A percentile compares a stretch with the other conserved stretches of the same genome.
Conservation (phyloP, 2,888 invertebrate genomes). For the Drosophila macrothrix region DNA sequence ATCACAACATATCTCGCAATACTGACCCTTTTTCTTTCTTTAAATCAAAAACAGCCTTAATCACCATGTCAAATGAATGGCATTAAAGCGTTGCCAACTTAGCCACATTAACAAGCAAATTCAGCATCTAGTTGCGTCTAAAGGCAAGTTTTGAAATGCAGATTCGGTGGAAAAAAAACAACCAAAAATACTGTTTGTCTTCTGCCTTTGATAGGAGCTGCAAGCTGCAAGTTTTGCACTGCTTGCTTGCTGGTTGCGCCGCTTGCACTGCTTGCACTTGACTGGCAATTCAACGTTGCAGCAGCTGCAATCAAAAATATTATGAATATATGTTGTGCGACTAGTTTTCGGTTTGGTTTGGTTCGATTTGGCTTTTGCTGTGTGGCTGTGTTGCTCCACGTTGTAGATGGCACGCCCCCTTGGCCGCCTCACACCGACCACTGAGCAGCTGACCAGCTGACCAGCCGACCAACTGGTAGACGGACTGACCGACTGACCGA, state of each 20-base stretch:
- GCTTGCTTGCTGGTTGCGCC: background rate
- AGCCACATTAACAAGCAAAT: too few relatives aligned
- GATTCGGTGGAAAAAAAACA: background rate
- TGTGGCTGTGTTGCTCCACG: slow-evolving; percentile 40
- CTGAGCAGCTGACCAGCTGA: slow-evolving; percentile 15
- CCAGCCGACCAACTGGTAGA: slow-evolving; percentile 1
- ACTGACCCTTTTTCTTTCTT: background rate
- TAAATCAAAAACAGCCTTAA: background rate
- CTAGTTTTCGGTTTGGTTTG: slow-evolving; percentile 56
- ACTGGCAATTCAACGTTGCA: slow-evolving; percentile 25
- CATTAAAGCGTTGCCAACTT: background rate
- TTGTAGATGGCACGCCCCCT: slow-evolving; percentile 30
- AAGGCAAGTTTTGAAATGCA: background rate
- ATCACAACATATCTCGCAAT: slow-evolving; percentile 5
- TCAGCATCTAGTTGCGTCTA: background rate
- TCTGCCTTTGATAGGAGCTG: background rate
- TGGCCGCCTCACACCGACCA: slow-evolving; percentile 15
- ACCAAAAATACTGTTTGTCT: background rate
- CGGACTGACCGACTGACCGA: slow-evolving; percentile 14
- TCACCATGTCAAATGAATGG: background rate
- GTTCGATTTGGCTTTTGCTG: slow-evolving; percentile 12
- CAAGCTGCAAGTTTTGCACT: background rate
- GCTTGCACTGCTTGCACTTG: slow-evolving; percentile 2
- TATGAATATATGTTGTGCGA: slow-evolving; percentile 69
- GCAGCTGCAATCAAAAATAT: slow-evolving; percentile 23